These are phyloP conservation scores for Sarcophaga variegata DNA, from an alignment of 2,888 invertebrate species.

Conservation along the genomic window DNA sequence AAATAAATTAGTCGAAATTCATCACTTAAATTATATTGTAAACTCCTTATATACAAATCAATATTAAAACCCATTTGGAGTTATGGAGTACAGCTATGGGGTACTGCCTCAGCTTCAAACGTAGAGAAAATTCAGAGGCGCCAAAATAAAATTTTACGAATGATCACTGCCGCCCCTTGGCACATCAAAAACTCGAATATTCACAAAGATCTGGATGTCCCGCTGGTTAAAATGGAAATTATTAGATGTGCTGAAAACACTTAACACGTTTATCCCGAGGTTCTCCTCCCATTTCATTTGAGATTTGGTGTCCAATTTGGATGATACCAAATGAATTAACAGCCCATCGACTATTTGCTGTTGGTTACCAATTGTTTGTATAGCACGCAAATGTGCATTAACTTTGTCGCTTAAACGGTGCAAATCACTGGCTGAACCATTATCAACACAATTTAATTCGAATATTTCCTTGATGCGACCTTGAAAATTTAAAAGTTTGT, in stretches of 20 bases:
- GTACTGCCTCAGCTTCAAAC: no score
- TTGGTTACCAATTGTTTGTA: constrained; percentile 59
- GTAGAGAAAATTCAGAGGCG: no score
- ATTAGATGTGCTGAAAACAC: no score
- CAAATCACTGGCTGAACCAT: constrained; percentile 58
- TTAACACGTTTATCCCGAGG: not conserved
- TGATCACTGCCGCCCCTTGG: no score
- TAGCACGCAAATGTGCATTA: constrained; percentile 58
- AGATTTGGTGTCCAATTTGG: constrained; percentile 55
- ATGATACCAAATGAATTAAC: constrained; percentile 48
- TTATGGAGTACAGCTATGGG: no score
- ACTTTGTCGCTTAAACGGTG: constrained; percentile 62
- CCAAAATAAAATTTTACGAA: no score
- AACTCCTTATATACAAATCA: no score
- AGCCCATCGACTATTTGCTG: constrained; percentile 54
- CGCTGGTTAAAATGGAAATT: not conserved
- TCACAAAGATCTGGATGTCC: no score
- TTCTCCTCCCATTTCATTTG: constrained; percentile 60
- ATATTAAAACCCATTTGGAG: no score
- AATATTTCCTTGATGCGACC: constrained; percentile 68
- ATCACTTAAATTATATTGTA: no score
- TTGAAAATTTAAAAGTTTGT: constrained; percentile 68
- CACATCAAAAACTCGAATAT: no score
- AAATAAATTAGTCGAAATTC: no score
- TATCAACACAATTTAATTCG: constrained; percentile 51